Conservation (phyloP, 1,140 invertebrate species). For the Drosophila sp. region DNA sequence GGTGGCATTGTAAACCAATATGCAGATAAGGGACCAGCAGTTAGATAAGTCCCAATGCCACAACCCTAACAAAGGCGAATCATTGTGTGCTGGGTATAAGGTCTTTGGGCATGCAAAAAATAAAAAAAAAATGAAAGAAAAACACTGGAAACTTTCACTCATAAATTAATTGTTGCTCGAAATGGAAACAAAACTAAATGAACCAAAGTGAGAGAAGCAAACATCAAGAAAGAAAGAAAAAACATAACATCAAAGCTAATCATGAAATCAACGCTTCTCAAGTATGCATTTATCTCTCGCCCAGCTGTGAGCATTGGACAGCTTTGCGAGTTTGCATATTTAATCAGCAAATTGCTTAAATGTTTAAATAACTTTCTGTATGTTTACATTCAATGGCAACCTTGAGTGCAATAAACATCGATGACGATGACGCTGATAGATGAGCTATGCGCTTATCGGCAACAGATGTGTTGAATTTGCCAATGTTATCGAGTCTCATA, state of each 20-base stretch:
- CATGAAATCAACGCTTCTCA: conserved; percentile 44
- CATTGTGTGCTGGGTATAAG: conserved; percentile 32
- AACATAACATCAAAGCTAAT: conserved; percentile 49
- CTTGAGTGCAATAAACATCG: conserved; percentile 48
- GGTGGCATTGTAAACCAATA: conserved; percentile 64
- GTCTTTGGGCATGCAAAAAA: conserved; percentile 68
- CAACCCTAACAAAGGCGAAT: conserved; percentile 60
- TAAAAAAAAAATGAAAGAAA: neutral
- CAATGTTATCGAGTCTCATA: conserved; percentile 29
- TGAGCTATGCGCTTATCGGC: conserved; percentile 7
- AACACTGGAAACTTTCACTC: conserved; percentile 70
- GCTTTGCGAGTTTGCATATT: conserved; percentile 62
- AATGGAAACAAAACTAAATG: conserved; percentile 58
- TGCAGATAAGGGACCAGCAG: conserved; percentile 71
- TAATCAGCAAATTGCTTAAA: conserved; percentile 59
- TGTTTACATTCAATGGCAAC: conserved; percentile 54
- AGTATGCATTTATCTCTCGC: conserved; percentile 23
- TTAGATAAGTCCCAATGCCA: conserved; percentile 65
- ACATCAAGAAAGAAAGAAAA: neutral
- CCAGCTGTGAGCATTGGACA: conserved; percentile 43
- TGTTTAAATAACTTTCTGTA: conserved; percentile 48
- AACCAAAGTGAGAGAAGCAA: conserved; percentile 40
- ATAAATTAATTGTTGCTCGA: conserved; percentile 74
- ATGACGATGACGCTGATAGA: conserved; percentile 15
- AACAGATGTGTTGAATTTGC: neutral